Percentiles rank a stretch among this genome's conserved stretches.
These are phyloP conservation scores for Smutsia gigantea DNA, from an alignment of 2,797 vertebrate genomes.

Conservation along the genomic window DNA sequence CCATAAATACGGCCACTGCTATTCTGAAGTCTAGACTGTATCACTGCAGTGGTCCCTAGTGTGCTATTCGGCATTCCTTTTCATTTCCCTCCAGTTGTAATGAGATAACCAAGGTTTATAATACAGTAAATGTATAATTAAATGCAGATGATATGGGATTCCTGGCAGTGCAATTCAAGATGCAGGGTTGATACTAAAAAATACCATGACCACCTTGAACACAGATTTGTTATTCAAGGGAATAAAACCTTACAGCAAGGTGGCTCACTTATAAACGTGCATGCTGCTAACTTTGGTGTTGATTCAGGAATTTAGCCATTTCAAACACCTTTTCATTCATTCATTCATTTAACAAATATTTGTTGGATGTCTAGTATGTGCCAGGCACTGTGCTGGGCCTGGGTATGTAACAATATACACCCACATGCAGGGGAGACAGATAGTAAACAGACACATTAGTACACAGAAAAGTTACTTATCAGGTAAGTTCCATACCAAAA, in stretches of 20 bases:
- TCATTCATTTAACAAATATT: slow-evolving; percentile 24
- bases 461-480: background rate
- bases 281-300: background rate
- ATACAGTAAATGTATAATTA: slow-evolving; percentile 72
- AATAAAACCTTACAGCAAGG: slow-evolving; percentile 46
- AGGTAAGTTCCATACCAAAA: background rate
- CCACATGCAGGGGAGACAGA: background rate
- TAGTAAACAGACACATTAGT: background rate
- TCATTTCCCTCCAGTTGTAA: slow-evolving; percentile 80
- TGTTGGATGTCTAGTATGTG: background rate
- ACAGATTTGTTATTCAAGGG: slow-evolving; percentile 12
- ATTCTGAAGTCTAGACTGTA: slow-evolving; percentile 81
- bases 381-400: background rate
- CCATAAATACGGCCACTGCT: slow-evolving; percentile 80
- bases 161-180: background rate
- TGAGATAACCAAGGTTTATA: slow-evolving; percentile 77
- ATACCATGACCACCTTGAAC: background rate
- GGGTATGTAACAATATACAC: background rate
- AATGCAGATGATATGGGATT: slow-evolving; percentile 7
- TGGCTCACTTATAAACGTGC: background rate
- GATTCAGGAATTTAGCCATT: background rate
- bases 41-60: slow-evolving; percentile 81
- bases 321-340: background rate
- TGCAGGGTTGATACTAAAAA: background rate
- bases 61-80: slow-evolving; percentile 80